Evolutionary conservation across 2,888 invertebrate genomes (phyloP).

Genomic region (Acleris holmiana): DNA sequence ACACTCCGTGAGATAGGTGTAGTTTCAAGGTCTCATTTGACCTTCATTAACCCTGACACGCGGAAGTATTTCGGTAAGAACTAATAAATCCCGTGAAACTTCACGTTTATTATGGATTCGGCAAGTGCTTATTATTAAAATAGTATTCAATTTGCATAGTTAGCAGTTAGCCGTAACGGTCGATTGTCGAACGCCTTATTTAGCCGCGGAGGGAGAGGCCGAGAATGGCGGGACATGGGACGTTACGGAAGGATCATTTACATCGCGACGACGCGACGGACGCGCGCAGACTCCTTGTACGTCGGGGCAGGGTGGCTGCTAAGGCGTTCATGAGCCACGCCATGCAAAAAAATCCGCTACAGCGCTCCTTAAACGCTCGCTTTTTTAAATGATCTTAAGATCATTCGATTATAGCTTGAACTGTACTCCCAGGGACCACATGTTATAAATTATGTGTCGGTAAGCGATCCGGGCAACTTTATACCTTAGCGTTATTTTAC

Average conservation of each 20-base stretch:
- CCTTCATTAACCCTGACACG: conserved; percentile 36
- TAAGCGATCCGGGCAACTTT: no score
- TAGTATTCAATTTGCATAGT: conserved; percentile 55
- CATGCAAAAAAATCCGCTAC: conserved; percentile 74
- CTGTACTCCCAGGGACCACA: conserved; percentile 48
- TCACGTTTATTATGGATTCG: conserved; percentile 30
- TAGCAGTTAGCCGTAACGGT: conserved; percentile 76
- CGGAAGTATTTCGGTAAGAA: conserved; percentile 41
- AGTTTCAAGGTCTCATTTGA: conserved; percentile 29
- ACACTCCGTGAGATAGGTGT: conserved; percentile 35
- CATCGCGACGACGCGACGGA: conserved; percentile 71
- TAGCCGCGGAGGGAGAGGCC: conserved; percentile 68
- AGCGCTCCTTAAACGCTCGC: conserved; percentile 67
- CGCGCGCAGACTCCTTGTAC: conserved; percentile 75
- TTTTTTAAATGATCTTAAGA: conserved; percentile 64
- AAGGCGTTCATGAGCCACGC: conserved; percentile 65
- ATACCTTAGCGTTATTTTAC: no score
- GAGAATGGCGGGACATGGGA: conserved; percentile 80
- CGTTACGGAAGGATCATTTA: conserved; percentile 83
- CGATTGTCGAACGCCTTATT: conserved; percentile 75
- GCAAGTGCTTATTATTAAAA: conserved; percentile 49
- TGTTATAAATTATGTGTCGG: no score
- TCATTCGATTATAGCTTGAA: conserved; percentile 71
- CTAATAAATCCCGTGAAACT: conserved; percentile 34
- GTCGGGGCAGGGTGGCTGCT: conserved; percentile 63